A percentile compares a stretch with the other conserved stretches of the same genome.
These are phyloP conservation scores for Bombus sylvicola DNA, from an alignment of 1,140 invertebrate genomes.

Conservation along the genomic window DNA sequence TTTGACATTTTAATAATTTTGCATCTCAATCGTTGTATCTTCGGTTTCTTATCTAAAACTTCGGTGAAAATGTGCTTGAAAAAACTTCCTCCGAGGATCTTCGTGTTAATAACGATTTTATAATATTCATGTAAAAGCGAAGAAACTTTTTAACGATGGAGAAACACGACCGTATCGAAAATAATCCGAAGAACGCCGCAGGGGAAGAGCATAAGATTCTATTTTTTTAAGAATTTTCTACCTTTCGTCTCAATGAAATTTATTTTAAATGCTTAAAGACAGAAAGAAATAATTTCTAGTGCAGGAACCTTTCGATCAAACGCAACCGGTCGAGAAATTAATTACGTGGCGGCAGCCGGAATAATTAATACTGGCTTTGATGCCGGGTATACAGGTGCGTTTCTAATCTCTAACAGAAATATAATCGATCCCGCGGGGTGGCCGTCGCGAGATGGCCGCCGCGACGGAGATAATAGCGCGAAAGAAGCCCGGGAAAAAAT, in stretches of 20 bases:
- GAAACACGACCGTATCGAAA: too few relatives aligned
- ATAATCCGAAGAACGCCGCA: neutral
- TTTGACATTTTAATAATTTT: too few relatives aligned
- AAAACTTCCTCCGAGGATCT: too few relatives aligned
- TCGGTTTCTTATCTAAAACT: too few relatives aligned
- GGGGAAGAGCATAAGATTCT: neutral
- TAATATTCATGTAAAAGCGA: too few relatives aligned
- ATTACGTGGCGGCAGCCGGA: slow-evolving; percentile 3
- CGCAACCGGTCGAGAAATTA: slow-evolving; percentile 24
- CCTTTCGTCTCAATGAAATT: neutral
- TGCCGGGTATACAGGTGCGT: slow-evolving; percentile 17
- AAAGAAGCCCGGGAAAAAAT: slow-evolving; percentile 22
- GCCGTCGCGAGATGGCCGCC: neutral
- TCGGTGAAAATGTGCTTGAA: too few relatives aligned
- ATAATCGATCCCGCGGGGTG: slow-evolving; percentile 33
- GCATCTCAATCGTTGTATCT: too few relatives aligned
- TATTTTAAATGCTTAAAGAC: neutral
- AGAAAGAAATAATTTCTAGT: neutral
- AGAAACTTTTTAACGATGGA: too few relatives aligned
- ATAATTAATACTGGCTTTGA: slow-evolving; percentile 37
- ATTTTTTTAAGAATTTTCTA: accelerated
- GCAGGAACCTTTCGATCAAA: neutral
- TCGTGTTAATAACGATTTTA: too few relatives aligned
- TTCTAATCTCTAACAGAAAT: slow-evolving; percentile 46
- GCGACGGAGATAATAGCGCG: slow-evolving; percentile 19